phyloP scores from a whole-genome alignment of 2,888 invertebrate genomes.

The Alloscopus bannaensis region DNA sequence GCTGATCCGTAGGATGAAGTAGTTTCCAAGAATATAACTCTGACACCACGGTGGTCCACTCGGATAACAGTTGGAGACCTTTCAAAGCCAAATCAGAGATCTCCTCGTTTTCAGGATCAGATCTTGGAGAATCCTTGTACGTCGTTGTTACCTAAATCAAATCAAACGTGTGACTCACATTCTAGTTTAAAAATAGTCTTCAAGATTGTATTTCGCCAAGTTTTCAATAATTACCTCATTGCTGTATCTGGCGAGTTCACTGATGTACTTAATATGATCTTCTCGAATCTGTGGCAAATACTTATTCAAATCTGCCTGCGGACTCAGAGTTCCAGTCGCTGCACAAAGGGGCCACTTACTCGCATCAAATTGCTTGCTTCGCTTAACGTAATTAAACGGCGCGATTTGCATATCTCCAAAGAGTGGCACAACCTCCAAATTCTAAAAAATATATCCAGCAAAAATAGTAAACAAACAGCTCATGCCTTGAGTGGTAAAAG shows the following conservation, averaged over 20 bases:
- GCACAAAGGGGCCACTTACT: conserved; percentile 91
- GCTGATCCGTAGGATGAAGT: conserved; percentile 97
- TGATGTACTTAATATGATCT: conserved; percentile 97
- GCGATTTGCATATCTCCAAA: conserved; percentile 99
- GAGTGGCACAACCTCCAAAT: conserved; percentile 94
- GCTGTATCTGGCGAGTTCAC: conserved; percentile 75
- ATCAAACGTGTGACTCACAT: background rate
- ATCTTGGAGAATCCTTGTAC: conserved; percentile 77
- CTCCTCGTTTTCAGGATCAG: conserved; percentile 76
- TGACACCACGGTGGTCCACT: conserved; percentile 98
- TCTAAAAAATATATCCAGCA: conserved; percentile 77
- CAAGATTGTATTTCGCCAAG: no score
- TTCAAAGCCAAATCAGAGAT: conserved; percentile 80
- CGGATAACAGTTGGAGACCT: conserved; percentile 93
- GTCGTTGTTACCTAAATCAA: conserved; percentile 36
- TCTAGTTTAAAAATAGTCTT: background rate
- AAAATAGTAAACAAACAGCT: background rate
- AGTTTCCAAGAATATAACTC: conserved; percentile 99
- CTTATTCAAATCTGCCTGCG: conserved; percentile 95
- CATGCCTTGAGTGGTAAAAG: background rate
- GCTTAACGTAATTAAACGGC: conserved; percentile 97
- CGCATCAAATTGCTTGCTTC: conserved; percentile 94
- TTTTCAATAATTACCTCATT: conserved; percentile 26
- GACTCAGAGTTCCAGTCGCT: conserved; percentile 86
- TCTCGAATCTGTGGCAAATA: conserved; percentile 95